These are phyloP conservation scores for Lasioglossum vierecki DNA, from an alignment of 2,888 invertebrate genomes.

Conservation along the genomic window DNA sequence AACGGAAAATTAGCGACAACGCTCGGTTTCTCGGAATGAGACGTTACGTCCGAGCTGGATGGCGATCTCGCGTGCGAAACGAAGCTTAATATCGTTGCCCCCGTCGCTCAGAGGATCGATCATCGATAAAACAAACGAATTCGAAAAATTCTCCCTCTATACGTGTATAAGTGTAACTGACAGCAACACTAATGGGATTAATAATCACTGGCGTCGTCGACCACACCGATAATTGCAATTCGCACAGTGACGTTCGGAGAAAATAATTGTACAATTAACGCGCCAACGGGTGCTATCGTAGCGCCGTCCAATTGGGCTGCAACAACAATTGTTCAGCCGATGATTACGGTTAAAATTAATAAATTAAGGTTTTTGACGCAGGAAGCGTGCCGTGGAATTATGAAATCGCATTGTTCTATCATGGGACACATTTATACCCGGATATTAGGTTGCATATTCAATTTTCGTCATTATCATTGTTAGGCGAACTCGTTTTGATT, in stretches of 20 bases:
- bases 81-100: not conserved
- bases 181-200: not conserved
- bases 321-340: not conserved
- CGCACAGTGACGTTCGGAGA: not conserved
- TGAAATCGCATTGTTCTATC: not conserved
- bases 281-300: not conserved
- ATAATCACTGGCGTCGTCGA: not conserved
- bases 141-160: not conserved
- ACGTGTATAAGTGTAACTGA: not conserved
- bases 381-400: not conserved
- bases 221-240: not conserved
- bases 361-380: not conserved
- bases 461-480: not conserved
- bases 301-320: not conserved
- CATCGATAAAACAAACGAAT: constrained; percentile 30
- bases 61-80: constrained; percentile 47
- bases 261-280: constrained; percentile 5
- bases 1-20: constrained; percentile 57
- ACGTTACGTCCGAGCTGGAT: constrained; percentile 42
- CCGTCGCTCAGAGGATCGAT: constrained; percentile 27
- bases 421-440: not conserved
- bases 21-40: constrained; percentile 47
- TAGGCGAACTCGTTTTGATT: not conserved
- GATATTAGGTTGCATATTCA: not conserved
- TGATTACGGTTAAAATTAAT: not conserved